Evolutionary conservation across 2,797 vertebrate species (phyloP).

Genomic region (Prionace glauca): DNA sequence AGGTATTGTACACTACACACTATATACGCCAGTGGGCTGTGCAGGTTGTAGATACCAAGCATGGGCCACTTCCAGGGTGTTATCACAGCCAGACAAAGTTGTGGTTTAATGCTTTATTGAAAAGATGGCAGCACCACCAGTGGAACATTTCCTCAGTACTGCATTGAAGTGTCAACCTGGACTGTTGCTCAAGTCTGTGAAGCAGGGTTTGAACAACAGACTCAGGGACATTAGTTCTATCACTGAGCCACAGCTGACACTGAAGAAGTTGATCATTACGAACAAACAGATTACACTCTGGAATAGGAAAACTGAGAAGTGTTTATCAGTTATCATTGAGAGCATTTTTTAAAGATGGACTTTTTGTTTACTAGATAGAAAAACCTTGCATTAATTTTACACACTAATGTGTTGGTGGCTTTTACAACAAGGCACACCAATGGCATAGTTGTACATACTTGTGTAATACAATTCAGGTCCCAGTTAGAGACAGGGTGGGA

Average conservation of each 20-base stretch:
- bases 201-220: neutral
- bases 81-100: neutral
- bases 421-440: neutral
- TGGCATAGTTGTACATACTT: neutral
- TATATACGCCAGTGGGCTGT: neutral
- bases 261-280: neutral
- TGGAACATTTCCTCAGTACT: neutral
- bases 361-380: neutral
- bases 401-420: neutral
- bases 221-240: neutral
- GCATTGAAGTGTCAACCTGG: neutral
- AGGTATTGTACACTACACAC: neutral
- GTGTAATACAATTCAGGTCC: neutral
- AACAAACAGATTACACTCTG: neutral
- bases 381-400: neutral
- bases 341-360: neutral
- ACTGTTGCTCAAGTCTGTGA: neutral
- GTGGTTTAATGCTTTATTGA: neutral
- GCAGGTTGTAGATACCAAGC: neutral
- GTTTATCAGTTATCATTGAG: neutral
- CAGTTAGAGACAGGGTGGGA: neutral
- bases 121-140: neutral
- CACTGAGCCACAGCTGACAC: neutral
- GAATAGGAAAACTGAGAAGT: neutral
- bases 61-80: neutral